phyloP scores from a whole-genome alignment of 2,888 invertebrate species.

The Anodontia alba region DNA sequence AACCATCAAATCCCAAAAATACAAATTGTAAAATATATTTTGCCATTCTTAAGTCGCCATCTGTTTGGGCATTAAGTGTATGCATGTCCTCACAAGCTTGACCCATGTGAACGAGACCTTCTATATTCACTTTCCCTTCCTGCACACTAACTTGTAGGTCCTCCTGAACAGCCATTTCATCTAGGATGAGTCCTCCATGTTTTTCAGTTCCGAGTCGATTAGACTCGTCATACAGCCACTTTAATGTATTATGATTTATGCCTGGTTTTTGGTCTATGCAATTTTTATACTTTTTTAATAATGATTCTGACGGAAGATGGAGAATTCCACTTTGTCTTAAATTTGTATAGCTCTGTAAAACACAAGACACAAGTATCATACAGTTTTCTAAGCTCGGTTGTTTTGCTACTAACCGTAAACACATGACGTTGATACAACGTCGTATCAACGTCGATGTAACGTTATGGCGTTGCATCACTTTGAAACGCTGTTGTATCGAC shows the following conservation, averaged over 20 bases:
- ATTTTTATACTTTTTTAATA: not conserved
- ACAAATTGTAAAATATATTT: constrained; percentile 40
- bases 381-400: no score
- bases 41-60: constrained; percentile 28
- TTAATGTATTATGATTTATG: not conserved
- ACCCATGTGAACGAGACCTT: constrained; percentile 34
- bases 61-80: constrained; percentile 8
- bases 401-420: no score
- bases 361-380: no score
- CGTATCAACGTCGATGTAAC: no score
- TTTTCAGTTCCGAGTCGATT: not conserved
- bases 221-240: constrained; percentile 6
- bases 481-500: no score
- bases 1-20: constrained; percentile 35
- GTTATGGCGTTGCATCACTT: no score
- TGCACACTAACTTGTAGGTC: constrained; percentile 33
- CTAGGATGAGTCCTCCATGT: constrained; percentile 35
- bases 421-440: no score
- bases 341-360: not conserved
- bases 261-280: constrained; percentile 8
- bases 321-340: not conserved
- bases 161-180: constrained; percentile 46
- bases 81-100: constrained; percentile 29
- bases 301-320: not conserved
- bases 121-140: constrained; percentile 20